These are phyloP conservation scores for Panzeria rudis DNA, from an alignment of 2,888 invertebrate species.

Conservation along the genomic window DNA sequence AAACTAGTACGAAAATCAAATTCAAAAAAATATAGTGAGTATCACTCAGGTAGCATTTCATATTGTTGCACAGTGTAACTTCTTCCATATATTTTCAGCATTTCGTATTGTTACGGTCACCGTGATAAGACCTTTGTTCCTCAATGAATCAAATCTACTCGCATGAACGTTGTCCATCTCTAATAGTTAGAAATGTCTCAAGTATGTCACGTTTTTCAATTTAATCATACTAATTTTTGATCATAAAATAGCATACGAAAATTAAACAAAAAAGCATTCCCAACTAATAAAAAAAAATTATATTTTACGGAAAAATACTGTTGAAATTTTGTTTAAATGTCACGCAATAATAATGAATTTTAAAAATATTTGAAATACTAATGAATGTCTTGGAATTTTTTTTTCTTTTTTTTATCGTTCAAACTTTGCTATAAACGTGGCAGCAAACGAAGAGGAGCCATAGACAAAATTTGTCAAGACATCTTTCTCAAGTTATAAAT, in stretches of 20 bases:
- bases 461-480: background rate
- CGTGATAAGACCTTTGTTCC: too few species aligned
- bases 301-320: conserved; percentile 54
- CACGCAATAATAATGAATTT: conserved; percentile 52
- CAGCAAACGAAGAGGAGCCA: background rate
- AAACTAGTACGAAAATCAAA: too few species aligned
- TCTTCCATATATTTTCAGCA: too few species aligned
- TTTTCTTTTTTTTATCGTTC: background rate
- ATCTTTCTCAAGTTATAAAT: background rate
- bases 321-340: conserved; percentile 44
- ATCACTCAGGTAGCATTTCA: too few species aligned
- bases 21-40: too few species aligned
- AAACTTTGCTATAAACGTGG: background rate
- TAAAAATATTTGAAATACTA: conserved; percentile 6
- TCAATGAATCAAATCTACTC: background rate
- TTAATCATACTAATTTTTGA: conserved; percentile 37
- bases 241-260: conserved; percentile 5
- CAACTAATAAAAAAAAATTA: background rate
- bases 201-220: conserved; percentile 57
- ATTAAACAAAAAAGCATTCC: background rate
- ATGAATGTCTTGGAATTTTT: background rate
- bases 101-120: too few species aligned
- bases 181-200: conserved; percentile 42
- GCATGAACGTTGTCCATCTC: background rate
- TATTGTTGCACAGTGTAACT: too few species aligned